Evolutionary conservation across 2,113 vertebrate genomes (phyloP), one percentile per base, ranked within the genome.

Genomic region (Pachypanchax playfairii): DNA sequence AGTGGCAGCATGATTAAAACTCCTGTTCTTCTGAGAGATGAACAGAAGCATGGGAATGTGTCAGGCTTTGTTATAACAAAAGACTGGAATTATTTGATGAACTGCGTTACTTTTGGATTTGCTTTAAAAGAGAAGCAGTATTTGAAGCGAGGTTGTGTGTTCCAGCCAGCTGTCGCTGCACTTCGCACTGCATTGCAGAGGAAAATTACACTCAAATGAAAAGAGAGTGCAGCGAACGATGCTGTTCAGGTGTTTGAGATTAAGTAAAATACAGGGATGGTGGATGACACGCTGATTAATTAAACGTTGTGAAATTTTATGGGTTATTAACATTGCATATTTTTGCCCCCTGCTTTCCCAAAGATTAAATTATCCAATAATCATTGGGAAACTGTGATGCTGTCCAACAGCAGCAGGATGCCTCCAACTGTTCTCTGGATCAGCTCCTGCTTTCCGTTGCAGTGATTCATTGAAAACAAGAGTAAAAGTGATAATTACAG

Each of bases 401-500:
- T 55, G 80, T 88, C 82, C 86, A 90, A 85, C 66, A 67, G 68
- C 82, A 80, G 74, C 82, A 80, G 74, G 81, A 88, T 60, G 80
- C 72, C 75, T 91, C 75, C 75, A 87, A 83, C 80, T 77, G 75
- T 76, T 86, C 72, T 77, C 81, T 91, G 86, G 87, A 91, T 56
- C 50, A 12, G 59, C 51, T 88, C 86, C 84, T 77, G 75, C 67
- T 91, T 91, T 91, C 87, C 87, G 82, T 84, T 81, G 67, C 83
- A 71, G 77, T 59, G 82, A 59, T 77, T 89, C 70, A 82, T 84
- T 83, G 84, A 88, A 89, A 90, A 87, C 85, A 90, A 73, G 76
- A 85, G 79, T 85, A 77, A 59, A 77, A 88, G 80, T 69, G 73
- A 89, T 85, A 78, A 88, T 89, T 83, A 85, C 80, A 83, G 72